Evolutionary conservation across 2,113 vertebrate genomes (phyloP), one percentile per base, ranked within the genome.

Genomic region (Misgurnus anguillicaudatus): DNA sequence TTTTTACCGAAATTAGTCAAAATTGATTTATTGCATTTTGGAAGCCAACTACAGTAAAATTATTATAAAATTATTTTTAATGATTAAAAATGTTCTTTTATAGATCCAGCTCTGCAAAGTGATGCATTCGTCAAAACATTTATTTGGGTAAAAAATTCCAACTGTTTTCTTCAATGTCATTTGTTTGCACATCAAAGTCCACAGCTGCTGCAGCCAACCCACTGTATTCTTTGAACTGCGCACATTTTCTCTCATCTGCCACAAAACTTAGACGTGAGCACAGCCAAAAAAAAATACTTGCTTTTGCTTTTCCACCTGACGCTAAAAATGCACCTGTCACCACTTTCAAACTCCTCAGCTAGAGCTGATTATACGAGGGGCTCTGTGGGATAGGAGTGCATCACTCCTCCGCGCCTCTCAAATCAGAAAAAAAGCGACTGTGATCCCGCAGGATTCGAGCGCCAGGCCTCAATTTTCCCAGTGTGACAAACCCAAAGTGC

Each of bases 401-500:
- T 41, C 19, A 57, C 19, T 75, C 39, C 77, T 69, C 64, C 5
- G 63, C 62, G 55, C 57, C 51, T 82, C 45, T 38, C 36, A 38
- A 75, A 79, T 80, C 72, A 76, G 13, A 2, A 36, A 31, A n/a
- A n/a, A 75, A 57, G 66, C 78, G 77, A 73, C 81, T 79, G 81
- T 72, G 63, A 74, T 53, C 65, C 41, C 53, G 17, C 19, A 9
- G 17, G 21, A 70, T 47, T 62, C n/a, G 48, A 68, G 53, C 16
- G 9, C 11, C 42, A 31, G 48, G 47, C 24, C 21, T 60, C 55
- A 66, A 85, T 83, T 84, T 80, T 60, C 79, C 75, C 16, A 16
- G 69, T 68, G 68, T 41, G 17, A 70, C 17, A 11, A 31, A 76
- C 10, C 65, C 68, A 60, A 68, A 42, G 45, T 63, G 39, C 17